phyloP scores from a whole-genome alignment of 2,113 vertebrate genomes.

The Noctilio leporinus region DNA sequence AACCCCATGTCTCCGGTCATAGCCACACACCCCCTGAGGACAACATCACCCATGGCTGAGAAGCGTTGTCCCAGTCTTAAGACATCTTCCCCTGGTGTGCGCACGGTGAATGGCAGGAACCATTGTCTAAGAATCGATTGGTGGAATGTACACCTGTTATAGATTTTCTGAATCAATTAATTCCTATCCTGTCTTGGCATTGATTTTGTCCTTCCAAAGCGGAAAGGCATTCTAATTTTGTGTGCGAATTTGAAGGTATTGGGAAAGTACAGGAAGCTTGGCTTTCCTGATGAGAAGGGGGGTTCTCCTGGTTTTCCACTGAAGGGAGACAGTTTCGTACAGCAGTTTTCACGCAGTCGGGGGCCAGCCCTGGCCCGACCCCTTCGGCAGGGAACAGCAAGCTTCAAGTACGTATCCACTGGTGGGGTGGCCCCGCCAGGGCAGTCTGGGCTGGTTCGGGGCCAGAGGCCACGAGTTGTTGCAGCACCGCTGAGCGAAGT shows the following conservation, averaged over 20 bases:
- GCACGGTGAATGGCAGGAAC: fast-evolving
- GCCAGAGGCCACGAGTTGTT: not conserved
- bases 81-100: fast-evolving
- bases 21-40: not conserved
- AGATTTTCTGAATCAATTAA: not conserved
- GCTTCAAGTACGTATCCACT: too few species aligned
- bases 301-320: not conserved
- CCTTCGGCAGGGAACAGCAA: fast-evolving
- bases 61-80: fast-evolving
- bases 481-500: not conserved
- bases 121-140: fast-evolving
- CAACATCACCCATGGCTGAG: not conserved
- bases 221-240: not conserved
- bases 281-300: not conserved
- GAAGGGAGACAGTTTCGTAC: not conserved
- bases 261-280: not conserved
- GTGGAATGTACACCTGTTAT: fast-evolving
- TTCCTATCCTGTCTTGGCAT: not conserved
- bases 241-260: not conserved
- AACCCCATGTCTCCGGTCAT: not conserved
- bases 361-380: not conserved
- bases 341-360: not conserved
- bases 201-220: not conserved
- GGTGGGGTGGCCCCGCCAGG: too few species aligned
- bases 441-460: fast-evolving